Percentiles rank a stretch among this genome's conserved stretches.
phyloP scores from a whole-genome alignment of 2,888 invertebrate genomes.

The Drosophila koepferae region DNA sequence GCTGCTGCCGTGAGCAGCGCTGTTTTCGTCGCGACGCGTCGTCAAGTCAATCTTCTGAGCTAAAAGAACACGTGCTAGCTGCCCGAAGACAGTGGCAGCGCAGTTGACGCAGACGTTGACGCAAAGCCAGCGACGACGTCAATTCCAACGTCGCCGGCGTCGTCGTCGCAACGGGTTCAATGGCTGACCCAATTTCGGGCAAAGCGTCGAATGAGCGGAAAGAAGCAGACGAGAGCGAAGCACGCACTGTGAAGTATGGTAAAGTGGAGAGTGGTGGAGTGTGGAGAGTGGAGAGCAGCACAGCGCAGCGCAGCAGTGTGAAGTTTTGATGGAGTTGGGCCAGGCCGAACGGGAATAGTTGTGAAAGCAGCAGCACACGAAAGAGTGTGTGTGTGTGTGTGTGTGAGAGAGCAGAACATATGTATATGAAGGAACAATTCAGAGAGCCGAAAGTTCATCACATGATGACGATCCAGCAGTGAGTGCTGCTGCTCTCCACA shows the following conservation, averaged over 20 bases:
- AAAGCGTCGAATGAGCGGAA: slow-evolving; percentile 56
- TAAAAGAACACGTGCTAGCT: slow-evolving; percentile 56
- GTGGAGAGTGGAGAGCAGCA: slow-evolving; percentile 27
- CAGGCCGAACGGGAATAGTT: slow-evolving; percentile 65
- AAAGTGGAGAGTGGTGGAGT: slow-evolving; percentile 27
- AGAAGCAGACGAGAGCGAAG: slow-evolving; percentile 62
- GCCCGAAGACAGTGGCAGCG: slow-evolving; percentile 20
- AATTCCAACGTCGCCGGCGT: slow-evolving; percentile 54
- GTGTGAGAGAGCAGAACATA: slow-evolving; percentile 33
- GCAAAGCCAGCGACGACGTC: slow-evolving; percentile 14
- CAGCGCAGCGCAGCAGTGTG: slow-evolving; percentile 18
- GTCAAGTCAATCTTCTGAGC: slow-evolving; percentile 38
- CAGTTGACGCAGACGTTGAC: slow-evolving; percentile 17
- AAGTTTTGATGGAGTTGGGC: slow-evolving; percentile 21
- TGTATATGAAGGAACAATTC: slow-evolving; percentile 32
- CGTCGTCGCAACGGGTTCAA: slow-evolving; percentile 83
- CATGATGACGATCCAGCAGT: slow-evolving; percentile 46
- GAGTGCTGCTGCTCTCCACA: slow-evolving; percentile 1
- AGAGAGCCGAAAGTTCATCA: slow-evolving; percentile 32
- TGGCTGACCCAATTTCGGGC: slow-evolving; percentile 85
- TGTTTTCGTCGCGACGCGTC: not conserved
- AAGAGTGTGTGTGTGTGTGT: not conserved
- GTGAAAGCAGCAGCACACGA: slow-evolving; percentile 65
- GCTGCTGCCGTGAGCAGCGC: slow-evolving; percentile 9
- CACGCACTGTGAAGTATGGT: slow-evolving; percentile 48